These are phyloP conservation scores for Sphaerophoria taeniata DNA, from an alignment of 2,888 invertebrate genomes.

Conservation along the genomic window DNA sequence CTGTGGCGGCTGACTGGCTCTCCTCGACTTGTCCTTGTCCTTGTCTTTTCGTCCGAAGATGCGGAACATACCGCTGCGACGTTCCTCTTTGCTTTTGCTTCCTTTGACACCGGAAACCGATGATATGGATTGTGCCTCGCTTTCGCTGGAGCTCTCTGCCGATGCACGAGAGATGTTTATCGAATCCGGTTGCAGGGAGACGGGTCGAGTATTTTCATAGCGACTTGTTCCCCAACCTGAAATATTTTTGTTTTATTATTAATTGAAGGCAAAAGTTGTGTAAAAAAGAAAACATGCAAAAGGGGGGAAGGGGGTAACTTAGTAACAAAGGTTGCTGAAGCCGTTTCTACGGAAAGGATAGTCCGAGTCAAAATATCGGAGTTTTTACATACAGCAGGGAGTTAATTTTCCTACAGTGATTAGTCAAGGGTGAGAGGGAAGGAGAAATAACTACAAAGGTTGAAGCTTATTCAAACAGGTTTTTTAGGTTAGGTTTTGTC, in stretches of 20 bases:
- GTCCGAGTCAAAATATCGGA: neutral
- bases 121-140: conserved; percentile 83
- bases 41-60: conserved; percentile 82
- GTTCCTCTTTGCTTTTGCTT: conserved; percentile 81
- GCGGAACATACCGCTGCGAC: conserved; percentile 82
- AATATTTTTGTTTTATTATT: too few species aligned
- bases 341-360: conserved; percentile 4
- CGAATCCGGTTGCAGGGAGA: conserved; percentile 81
- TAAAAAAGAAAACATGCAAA: conserved; percentile 7
- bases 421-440: neutral
- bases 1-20: conserved; percentile 81
- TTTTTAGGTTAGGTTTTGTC: conserved; percentile 27
- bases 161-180: conserved; percentile 79
- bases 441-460: conserved; percentile 1
- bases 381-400: neutral
- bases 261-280: neutral
- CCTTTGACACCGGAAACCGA: conserved; percentile 81
- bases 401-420: neutral
- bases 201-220: conserved; percentile 81
- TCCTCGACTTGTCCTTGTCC: conserved; percentile 80
- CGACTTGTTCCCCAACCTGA: conserved; percentile 82
- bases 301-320: neutral
- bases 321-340: conserved; percentile 18
- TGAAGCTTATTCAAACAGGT: conserved; percentile 34
- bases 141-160: conserved; percentile 83